phyloP scores from a whole-genome alignment of 2,113 vertebrate species.

The Microtus montanus region DNA sequence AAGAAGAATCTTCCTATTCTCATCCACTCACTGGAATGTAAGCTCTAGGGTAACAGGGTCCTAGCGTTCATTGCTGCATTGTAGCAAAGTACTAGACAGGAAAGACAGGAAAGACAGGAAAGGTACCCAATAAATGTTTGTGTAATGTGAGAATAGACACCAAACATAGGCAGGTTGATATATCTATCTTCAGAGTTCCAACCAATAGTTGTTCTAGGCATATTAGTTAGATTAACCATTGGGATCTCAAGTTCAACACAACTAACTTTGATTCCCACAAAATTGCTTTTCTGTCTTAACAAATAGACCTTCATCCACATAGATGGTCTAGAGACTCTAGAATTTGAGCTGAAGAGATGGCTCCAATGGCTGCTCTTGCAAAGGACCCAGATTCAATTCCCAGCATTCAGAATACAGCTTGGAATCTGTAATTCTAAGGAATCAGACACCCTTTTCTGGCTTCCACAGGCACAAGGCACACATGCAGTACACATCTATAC shows the following conservation, averaged over 20 bases:
- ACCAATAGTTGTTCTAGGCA: neutral
- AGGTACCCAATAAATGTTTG: neutral
- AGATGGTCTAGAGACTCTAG: neutral
- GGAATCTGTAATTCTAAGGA: neutral
- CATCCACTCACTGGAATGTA: neutral
- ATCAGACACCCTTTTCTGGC: neutral
- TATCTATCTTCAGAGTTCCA: neutral
- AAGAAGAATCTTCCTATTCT: neutral
- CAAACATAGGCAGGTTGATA: neutral
- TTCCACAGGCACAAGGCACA: neutral
- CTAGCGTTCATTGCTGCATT: neutral
- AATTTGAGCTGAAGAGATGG: neutral
- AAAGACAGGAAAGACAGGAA: neutral
- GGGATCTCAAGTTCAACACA: slow-evolving; percentile 39
- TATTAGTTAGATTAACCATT: neutral
- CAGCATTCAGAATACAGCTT: neutral
- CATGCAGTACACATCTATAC: neutral
- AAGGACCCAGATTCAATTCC: neutral
- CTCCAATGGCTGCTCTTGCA: neutral
- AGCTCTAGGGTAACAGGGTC: neutral
- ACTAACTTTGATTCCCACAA: slow-evolving; percentile 12
- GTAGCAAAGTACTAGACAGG: neutral
- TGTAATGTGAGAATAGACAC: neutral
- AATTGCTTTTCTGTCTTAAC: neutral
- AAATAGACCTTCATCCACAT: neutral